Evolutionary conservation across 1,140 invertebrate genomes (phyloP), one percentile per base, ranked within the genome.

Genomic region (Neotoxoptera formosana): DNA sequence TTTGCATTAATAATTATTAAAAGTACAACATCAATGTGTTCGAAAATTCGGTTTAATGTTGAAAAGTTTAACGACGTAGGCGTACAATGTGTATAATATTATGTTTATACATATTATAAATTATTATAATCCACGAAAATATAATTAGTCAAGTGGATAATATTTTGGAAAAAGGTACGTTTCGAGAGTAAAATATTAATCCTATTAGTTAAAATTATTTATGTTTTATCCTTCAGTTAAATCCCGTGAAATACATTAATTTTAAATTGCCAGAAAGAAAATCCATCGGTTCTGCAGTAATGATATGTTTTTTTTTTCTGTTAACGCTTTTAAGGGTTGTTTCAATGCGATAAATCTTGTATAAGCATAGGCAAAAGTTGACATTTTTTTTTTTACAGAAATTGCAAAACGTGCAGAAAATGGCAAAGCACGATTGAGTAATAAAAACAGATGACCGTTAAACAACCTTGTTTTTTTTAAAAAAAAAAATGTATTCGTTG

Each of bases 171-270:
- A 89, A 53, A 89, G n/a, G 3, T 89, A 17, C 23, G 20, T 53
- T 88, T 34, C 17, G 14, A 67, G 20, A 89, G 34, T 89, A 51
- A 89, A 36, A 89, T 56, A 56, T 36, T 87, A 87, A 87, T 87
- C 86, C 86, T 87, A 51, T 87, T 87, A 48, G 14, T 17, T 87
- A 87, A 86, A 87, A 87, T 89, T 89, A 89, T 89, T 89, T 53
- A 89, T 53, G 48, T 89, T 89, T 41, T 89, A 89, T 36, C n/a
- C 87, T 25, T 36, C 34, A 14, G 23, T 47, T 34, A 48, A 48
- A 48, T 89, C 87, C 8, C n/a, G 2, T 23, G 87, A 89, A 53
- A 89, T 41, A 36, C 48, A 89, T 89, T 56, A 56, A 56, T 56
- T 89, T 89, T 36, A 89, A 53, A 89, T 89, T 21, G 1, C 4